Conservation (phyloP, 2,113 vertebrate genomes). For the Chaetodon auriga region DNA sequence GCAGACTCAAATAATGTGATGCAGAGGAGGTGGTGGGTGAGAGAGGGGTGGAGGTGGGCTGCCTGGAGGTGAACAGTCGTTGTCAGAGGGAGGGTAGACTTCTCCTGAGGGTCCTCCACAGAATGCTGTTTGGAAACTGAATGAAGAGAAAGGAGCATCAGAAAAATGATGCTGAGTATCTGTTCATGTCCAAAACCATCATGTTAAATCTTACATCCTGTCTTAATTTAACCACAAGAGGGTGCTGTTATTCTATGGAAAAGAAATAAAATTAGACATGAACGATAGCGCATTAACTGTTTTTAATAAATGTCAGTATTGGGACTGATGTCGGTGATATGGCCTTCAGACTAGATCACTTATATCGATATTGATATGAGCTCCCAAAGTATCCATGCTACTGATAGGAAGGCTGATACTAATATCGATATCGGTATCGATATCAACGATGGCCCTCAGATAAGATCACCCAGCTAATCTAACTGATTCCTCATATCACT, state of each 20-base stretch:
- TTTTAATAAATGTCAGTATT: no score
- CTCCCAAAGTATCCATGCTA: no score
- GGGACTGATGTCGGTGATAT: no score
- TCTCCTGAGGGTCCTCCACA: constrained; percentile 30
- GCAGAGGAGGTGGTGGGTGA: constrained; percentile 57
- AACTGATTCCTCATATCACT: not conserved
- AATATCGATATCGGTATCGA: no score
- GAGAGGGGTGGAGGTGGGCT: constrained; percentile 68
- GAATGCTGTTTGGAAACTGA: constrained; percentile 28
- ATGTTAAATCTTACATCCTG: not conserved
- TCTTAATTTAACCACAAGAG: constrained; percentile 16
- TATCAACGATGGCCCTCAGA: no score
- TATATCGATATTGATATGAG: no score
- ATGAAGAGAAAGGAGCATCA: not conserved
- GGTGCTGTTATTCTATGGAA: constrained; percentile 9
- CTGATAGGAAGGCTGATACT: no score
- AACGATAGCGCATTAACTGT: no score
- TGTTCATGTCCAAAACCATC: not conserved
- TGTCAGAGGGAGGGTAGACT: constrained; percentile 67
- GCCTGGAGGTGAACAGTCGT: constrained; percentile 64
- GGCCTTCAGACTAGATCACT: no score
- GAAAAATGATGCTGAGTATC: not conserved
- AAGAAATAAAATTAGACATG: not conserved
- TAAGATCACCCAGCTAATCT: no score
- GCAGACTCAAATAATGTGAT: constrained; percentile 26